These are phyloP conservation scores for Pangasius djambal DNA, from an alignment of 2,797 vertebrate genomes.

Conservation along the genomic window DNA sequence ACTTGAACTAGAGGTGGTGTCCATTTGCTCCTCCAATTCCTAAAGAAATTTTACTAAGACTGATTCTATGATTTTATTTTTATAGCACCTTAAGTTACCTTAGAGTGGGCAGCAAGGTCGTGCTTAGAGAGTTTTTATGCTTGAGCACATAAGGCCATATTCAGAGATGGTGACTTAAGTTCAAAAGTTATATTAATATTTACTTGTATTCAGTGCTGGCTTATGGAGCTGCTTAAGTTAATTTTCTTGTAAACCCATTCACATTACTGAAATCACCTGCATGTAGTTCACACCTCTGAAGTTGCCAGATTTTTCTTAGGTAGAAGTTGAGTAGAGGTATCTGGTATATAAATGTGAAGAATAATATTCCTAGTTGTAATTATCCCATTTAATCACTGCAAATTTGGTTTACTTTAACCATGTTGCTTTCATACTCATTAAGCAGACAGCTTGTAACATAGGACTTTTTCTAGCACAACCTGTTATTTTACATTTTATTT, in stretches of 20 bases:
- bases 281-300: background rate
- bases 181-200: background rate
- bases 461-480: no score
- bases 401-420: no score
- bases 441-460: no score
- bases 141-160: background rate
- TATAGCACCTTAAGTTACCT: background rate
- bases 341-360: background rate
- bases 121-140: background rate
- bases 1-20: slow-evolving; percentile 91
- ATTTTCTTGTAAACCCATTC: background rate
- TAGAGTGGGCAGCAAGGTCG: background rate
- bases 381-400: no score
- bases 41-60: background rate
- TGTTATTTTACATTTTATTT: no score
- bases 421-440: no score
- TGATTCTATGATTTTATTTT: background rate
- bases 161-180: background rate
- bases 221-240: background rate
- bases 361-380: no score
- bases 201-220: background rate
- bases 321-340: background rate
- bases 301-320: background rate
- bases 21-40: background rate
- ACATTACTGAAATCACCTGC: background rate